These are phyloP conservation scores for Peromyscus melanophrys DNA, from an alignment of 2,797 vertebrate genomes.

Conservation along the genomic window DNA sequence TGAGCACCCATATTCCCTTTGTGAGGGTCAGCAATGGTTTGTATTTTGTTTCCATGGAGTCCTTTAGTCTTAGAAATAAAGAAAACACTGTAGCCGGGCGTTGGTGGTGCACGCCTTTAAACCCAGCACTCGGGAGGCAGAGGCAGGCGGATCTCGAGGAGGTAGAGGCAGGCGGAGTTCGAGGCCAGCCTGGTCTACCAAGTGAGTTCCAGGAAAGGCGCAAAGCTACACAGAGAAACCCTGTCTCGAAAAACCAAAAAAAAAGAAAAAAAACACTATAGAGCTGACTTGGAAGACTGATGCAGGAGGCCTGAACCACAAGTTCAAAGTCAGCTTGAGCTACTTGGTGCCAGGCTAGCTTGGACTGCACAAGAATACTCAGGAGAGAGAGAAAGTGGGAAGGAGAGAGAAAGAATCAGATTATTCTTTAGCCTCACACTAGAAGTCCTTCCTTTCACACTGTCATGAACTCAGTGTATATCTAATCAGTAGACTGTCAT, in stretches of 20 bases:
- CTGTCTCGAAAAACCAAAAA: too few relatives aligned
- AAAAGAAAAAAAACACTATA: not conserved
- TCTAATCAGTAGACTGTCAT: not conserved
- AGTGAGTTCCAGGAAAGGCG: too few relatives aligned
- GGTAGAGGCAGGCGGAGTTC: too few relatives aligned
- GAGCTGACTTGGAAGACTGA: not conserved
- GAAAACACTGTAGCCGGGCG: not conserved
- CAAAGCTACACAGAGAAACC: too few relatives aligned
- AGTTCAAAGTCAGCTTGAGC: not conserved
- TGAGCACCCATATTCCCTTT: not conserved
- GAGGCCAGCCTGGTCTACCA: too few relatives aligned
- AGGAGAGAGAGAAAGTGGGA: not conserved
- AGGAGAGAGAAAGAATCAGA: not conserved
- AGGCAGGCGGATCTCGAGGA: too few relatives aligned
- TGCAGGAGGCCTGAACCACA: not conserved
- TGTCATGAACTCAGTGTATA: not conserved
- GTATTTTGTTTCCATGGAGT: not conserved
- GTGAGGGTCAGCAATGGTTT: not conserved
- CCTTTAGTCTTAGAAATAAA: not conserved
- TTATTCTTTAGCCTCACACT: not conserved
- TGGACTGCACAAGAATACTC: not conserved
- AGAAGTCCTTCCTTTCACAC: not conserved
- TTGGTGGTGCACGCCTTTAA: too few relatives aligned
- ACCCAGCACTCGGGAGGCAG: too few relatives aligned
- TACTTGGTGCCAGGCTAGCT: not conserved